Percentiles rank a stretch among this genome's conserved stretches.
Evolutionary conservation across 1,140 invertebrate species (phyloP).

Genomic region (Daktulosphaira vitifoliae): DNA sequence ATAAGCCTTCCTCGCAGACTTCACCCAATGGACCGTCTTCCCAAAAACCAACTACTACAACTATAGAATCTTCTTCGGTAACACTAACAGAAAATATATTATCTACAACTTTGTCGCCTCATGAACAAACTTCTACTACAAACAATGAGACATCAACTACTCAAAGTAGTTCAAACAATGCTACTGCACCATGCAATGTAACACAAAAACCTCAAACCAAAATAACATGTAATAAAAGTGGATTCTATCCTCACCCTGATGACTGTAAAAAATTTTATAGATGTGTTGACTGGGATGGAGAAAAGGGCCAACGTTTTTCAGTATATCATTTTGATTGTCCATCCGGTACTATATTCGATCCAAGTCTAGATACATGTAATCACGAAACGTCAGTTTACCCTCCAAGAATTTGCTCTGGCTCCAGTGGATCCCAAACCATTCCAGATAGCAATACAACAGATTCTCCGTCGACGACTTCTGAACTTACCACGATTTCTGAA

Average conservation of each 20-base stretch:
- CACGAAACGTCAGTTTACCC: conserved; percentile 49
- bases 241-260: conserved; percentile 56
- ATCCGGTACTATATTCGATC: conserved; percentile 51
- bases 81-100: too few species aligned
- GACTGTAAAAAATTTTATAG: conserved; percentile 62
- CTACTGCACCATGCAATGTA: conserved; percentile 24
- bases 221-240: conserved; percentile 43
- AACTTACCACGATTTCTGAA: background rate
- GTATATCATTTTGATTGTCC: conserved; percentile 49
- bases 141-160: background rate
- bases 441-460: background rate
- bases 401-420: conserved; percentile 44
- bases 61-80: too few species aligned
- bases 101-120: conserved; percentile 5
- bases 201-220: conserved; percentile 35
- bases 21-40: too few species aligned
- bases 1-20: too few species aligned
- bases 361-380: conserved; percentile 48
- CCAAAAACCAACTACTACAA: too few species aligned
- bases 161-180: conserved; percentile 6
- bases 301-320: conserved; percentile 53
- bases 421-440: background rate
- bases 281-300: conserved; percentile 53
- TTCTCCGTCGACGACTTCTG: background rate
- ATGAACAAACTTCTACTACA: background rate